Percentiles rank a stretch among this genome's conserved stretches.
phyloP scores from a whole-genome alignment of 2,113 vertebrate species.

The Malurus melanocephalus region DNA sequence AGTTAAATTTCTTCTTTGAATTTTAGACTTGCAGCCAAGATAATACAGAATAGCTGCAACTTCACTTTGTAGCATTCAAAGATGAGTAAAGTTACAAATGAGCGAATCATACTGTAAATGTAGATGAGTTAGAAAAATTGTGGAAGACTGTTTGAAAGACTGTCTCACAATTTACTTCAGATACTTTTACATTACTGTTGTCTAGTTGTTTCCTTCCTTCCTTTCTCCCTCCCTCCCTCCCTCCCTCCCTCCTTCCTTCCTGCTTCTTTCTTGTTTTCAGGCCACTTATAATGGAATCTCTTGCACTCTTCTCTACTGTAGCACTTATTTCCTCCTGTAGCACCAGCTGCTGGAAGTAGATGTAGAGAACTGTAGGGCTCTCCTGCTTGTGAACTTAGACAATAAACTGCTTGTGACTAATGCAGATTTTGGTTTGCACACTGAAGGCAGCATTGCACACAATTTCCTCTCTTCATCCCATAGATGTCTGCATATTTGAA shows the following conservation, averaged over 20 bases:
- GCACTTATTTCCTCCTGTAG: not conserved
- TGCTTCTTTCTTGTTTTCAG: not conserved
- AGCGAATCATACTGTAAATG: not conserved
- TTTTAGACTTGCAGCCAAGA: not conserved
- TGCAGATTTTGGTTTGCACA: not conserved
- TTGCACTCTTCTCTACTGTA: not conserved
- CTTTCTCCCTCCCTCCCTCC: too few relatives aligned
- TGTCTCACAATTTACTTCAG: not conserved
- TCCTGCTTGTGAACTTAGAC: conserved; percentile 8
- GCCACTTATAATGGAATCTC: not conserved
- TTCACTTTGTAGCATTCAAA: conserved; percentile 1
- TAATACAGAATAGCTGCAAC: not conserved
- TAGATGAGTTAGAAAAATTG: not conserved
- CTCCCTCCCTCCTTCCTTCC: too few relatives aligned
- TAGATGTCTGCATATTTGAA: not conserved
- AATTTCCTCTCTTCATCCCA: not conserved
- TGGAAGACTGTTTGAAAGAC: not conserved
- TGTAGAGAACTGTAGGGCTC: conserved; percentile 1
- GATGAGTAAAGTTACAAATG: not conserved
- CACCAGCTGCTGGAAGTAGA: conserved; percentile 27
- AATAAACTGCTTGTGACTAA: not conserved
- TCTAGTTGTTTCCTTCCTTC: not conserved
- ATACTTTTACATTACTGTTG: not conserved
- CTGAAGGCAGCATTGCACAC: not conserved
- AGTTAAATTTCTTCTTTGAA: not conserved